phyloP scores from a whole-genome alignment of 2,113 vertebrate species.

The Notothenia rossii region DNA sequence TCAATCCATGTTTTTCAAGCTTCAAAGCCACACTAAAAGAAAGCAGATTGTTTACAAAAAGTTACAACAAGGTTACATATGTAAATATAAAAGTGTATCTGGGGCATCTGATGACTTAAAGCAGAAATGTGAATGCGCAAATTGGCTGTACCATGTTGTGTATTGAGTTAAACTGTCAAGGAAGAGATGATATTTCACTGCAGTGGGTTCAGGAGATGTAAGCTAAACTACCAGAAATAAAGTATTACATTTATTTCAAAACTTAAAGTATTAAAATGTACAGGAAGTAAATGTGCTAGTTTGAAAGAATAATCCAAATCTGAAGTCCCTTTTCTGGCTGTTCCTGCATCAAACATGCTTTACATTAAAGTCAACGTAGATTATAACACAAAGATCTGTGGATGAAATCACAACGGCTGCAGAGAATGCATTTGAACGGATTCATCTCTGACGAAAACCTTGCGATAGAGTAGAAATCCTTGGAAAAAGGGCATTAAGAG shows the following conservation, averaged over 20 bases:
- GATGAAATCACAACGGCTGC: neutral
- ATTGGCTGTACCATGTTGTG: neutral
- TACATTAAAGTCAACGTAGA: neutral
- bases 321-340: neutral
- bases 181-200: neutral
- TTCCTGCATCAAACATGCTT: neutral
- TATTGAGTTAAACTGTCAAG: neutral
- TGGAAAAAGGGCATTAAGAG: neutral
- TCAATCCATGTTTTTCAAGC: neutral
- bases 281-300: neutral
- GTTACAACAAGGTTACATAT: neutral
- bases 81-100: slow-evolving; percentile 5
- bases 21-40: neutral
- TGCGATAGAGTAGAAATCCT: neutral
- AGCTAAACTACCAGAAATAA: no score
- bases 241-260: no score
- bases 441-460: neutral
- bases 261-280: neutral
- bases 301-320: neutral
- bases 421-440: neutral
- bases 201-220: neutral
- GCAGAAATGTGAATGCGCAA: neutral
- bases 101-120: slow-evolving; percentile 1
- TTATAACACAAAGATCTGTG: neutral
- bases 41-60: neutral